Base-by-base conservation (phyloP, 2,888 invertebrate species). In the Micoletzkya japonica region DNA sequence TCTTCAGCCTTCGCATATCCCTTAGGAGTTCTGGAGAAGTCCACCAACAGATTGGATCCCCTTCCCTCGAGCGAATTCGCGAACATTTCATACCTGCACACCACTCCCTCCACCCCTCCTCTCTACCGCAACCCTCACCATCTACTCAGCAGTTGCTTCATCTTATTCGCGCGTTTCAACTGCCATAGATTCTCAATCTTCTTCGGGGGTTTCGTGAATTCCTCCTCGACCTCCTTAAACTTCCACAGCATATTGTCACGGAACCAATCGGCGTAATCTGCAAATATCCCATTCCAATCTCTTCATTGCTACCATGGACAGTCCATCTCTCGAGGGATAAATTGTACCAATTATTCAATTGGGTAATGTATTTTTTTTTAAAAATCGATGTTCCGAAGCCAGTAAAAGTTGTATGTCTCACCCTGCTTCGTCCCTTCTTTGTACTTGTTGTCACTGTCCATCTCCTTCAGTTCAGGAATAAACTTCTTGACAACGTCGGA, bases 1-100 rank as follows among this genome's bases (percentile, higher is more conserved):
- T 78, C 77, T 32, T 77, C 76, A 30, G 68, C 73, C 7, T 71
- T 71, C 1, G 77, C 76, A 36, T 77, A 77, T 44, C 79, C 76
- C 54, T 77, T 75, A 4, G 83, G 82, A 54, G 79, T 75, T 60
- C 84, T 72, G 4, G 84, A 80, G 72, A 84, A 84, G 66, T 84
- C 84, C 28, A 84, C 84, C 36, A 83, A 72, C 26, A 84, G 75
- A 61, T 85, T 80, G 30, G 73, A 72, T 20, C 73, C 74, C 28
- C 81, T 74, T 14, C 84, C 84, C 77, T 84, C 84, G 39, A 84
- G 73, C 1, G 82, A 78, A 32, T 84, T 83, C 26, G 84, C 77
- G 72, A 84, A 84, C 70, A 76, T 71, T 71, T 84, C 83, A 66
- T 83, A 83, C 77, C 77, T 78, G 34, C 17, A 24, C 72, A 17